Evolutionary conservation across 2,888 invertebrate species (phyloP), one percentile per base, ranked within the genome.

Genomic region (Thecophora atra): DNA sequence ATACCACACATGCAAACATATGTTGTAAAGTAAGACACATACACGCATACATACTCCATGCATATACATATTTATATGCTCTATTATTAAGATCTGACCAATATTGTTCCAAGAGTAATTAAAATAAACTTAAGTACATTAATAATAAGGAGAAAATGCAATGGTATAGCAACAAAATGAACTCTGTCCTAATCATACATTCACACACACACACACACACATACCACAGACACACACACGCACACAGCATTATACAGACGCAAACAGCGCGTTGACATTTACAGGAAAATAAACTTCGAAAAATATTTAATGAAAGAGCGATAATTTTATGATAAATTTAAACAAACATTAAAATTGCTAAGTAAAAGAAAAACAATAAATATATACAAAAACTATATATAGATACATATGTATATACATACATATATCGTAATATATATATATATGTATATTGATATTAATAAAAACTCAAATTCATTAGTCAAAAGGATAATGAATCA

Each of bases 71-170:
- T 58, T 60, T 54, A 52, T 52, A 66, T 66, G 51, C 28, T 52
- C n/a, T 58, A 72, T 73, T 74, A 72, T 76, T 76, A 77, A 77
- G 75, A 77, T 76, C 75, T 77, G 77, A 77, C 77, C 77, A 77
- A 77, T 77, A 77, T 77, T 76, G 76, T 76, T 77, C 75, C 73
- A 75, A 15, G n/a, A 47, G 13, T n/a, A 47, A 17, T 5, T 5
- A n/a, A 47, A 47, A 68, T 21, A 60, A 19, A 69, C 24, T 44
- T 19, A 69, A 58, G 11, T 30, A 17, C 19, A 30, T 64, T 44
- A 15, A 24, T 30, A 54, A 26, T 42, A 62, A 64, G n/a, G n/a
- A 47, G 62, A 68, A 3, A 65, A 51, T 54, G 6, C 37, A 69
- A 72, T 66, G 67, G 74, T 74, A 72, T 54, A 76, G 72, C 60